Base-by-base conservation (phyloP, 2,888 invertebrate genomes). In the Galeopsomyia nigrocyanea region DNA sequence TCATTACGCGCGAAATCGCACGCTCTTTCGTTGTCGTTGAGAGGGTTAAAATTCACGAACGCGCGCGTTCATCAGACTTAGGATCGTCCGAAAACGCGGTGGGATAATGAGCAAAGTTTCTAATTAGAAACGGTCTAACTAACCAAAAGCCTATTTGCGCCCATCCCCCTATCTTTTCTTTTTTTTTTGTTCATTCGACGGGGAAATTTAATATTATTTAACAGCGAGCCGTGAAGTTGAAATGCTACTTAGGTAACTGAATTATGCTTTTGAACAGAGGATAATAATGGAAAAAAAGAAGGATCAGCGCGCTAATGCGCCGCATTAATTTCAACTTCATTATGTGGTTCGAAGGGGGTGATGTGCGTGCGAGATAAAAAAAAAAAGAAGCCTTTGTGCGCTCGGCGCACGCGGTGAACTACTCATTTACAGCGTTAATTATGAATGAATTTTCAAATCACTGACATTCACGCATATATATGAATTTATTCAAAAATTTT, bases 21-120 rank as follows among this genome's bases (percentile, higher is more conserved):
- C 13, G 21, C 55, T 13, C 53, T 58, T 57, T 19, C 51, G 26
- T 31, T n/a, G n/a, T n/a, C n/a, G n/a, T n/a, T n/a, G n/a, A n/a
- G 31, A 31, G 31, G 31, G 19, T 68, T 56, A 50, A 49, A 56
- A 47, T 31, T 31, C 19, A 17, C 57, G 14, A 3, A 16, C 5
- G 53, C 17, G n/a, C 50, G 53, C 17, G 62, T 58, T 66, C 22
- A 17, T 55, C 57, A 57, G 22, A 50, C 50, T 57, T 56, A 62
- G 51, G 58, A 14, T 61, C 31, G 58, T 49, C 50, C 47, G 21
- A 26, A 26, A 26, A 5, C 26, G 26, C 26, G 26, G 26, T 3
- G 53, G 14, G 65, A 47, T 74, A 77, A 76, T 61, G 72, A 76
- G 72, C 60, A 74, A 75, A 76, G 71, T 74, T 26, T 77, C 72